Percentiles rank a stretch among this genome's conserved stretches.
phyloP scores from a whole-genome alignment of 2,888 invertebrate genomes.

The Adelphocoris suturalis region DNA sequence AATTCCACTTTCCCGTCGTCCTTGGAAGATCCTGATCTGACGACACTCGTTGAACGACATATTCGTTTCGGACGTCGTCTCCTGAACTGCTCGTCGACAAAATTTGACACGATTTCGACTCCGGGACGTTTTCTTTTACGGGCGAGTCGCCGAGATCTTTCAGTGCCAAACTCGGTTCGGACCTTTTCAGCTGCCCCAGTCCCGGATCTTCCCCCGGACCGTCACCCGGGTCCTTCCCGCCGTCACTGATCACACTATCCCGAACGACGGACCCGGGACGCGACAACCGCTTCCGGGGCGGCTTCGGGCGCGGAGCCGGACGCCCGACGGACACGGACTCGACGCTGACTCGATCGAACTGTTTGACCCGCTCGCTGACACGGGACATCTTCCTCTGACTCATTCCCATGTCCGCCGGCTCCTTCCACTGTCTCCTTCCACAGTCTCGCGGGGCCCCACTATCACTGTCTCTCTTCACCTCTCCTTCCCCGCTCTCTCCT shows the following conservation, averaged over 20 bases:
- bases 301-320: not conserved
- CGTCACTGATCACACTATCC: not conserved
- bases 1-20: not conserved
- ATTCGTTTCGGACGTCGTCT: not conserved
- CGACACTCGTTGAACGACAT: not conserved
- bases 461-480: not conserved
- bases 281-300: slow-evolving; percentile 11
- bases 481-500: not conserved
- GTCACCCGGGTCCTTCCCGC: not conserved
- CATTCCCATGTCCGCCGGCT: slow-evolving; percentile 29
- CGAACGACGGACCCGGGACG: not conserved
- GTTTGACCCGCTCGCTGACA: slow-evolving; percentile 66
- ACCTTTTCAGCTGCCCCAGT: slow-evolving; percentile 30
- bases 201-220: not conserved
- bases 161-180: slow-evolving; percentile 29
- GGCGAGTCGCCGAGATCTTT: not conserved
- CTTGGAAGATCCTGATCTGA: not conserved
- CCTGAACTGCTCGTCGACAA: not conserved
- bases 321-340: not conserved
- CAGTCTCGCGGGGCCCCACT: not conserved
- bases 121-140: not conserved
- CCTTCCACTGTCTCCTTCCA: slow-evolving; percentile 23
- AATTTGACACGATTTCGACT: slow-evolving; percentile 33
- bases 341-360: slow-evolving; percentile 60
- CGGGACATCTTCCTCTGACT: slow-evolving; percentile 64